These are phyloP conservation scores for Tachystola acroxantha DNA, from an alignment of 2,888 invertebrate species.

Conservation along the genomic window DNA sequence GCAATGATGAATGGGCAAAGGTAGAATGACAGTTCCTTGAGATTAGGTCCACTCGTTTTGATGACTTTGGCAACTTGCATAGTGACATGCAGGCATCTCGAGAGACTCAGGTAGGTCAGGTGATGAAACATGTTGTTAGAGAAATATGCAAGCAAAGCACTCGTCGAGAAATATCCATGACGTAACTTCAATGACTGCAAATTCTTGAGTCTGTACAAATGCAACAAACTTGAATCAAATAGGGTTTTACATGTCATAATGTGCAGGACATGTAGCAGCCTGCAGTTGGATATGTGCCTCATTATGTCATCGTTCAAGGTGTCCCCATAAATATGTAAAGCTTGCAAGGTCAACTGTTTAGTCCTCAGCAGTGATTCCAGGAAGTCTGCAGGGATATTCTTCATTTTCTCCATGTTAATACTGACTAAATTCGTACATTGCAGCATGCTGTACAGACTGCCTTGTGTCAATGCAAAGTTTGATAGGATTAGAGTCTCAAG, in stretches of 20 bases:
- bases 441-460: constrained; percentile 68
- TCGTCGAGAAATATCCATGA: constrained; percentile 73
- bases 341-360: constrained; percentile 58
- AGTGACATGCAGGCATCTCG: constrained; percentile 68
- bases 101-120: constrained; percentile 66
- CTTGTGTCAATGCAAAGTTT: constrained; percentile 69
- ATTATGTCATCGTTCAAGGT: constrained; percentile 72
- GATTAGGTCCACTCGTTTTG: constrained; percentile 67
- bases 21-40: constrained; percentile 70
- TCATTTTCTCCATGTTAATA: constrained; percentile 76
- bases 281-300: constrained; percentile 62
- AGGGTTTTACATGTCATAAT: constrained; percentile 74
- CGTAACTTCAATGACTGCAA: constrained; percentile 68
- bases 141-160: constrained; percentile 68
- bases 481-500: constrained; percentile 67
- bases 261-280: constrained; percentile 59
- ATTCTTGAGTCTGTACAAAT: constrained; percentile 62
- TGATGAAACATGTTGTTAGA: constrained; percentile 67
- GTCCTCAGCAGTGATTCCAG: constrained; percentile 62
- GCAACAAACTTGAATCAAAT: constrained; percentile 70
- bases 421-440: constrained; percentile 66
- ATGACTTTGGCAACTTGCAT: constrained; percentile 69
- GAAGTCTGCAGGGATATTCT: constrained; percentile 71
- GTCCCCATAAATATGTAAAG: constrained; percentile 70
- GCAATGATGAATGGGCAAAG: constrained; percentile 70